Conservation (phyloP, 2,113 vertebrate genomes). For the Marmota flaviventris region DNA sequence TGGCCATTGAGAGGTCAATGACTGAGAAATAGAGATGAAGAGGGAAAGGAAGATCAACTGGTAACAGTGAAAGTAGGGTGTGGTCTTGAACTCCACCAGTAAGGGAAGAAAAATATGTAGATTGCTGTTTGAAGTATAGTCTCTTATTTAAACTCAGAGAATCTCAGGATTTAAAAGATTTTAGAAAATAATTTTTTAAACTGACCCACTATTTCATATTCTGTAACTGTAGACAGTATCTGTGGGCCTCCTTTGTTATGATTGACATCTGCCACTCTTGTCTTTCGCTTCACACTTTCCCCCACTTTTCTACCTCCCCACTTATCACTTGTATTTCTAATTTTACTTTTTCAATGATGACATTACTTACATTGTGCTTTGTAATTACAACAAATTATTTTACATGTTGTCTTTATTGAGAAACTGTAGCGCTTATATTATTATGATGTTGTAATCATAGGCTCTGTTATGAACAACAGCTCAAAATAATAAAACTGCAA, state of each 20-base stretch:
- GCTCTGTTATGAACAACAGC: neutral
- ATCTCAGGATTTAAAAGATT: neutral
- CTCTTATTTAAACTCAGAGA: neutral
- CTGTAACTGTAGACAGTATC: neutral
- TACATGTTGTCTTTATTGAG: conserved; percentile 1
- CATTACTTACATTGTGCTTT: neutral
- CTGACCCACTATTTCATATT: neutral
- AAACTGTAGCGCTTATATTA: conserved; percentile 10
- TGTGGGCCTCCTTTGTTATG: neutral
- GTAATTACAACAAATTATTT: conserved; percentile 9
- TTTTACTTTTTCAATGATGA: conserved; percentile 15
- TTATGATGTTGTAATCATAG: conserved; percentile 36
- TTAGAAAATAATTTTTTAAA: neutral
- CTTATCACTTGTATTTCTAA: neutral
- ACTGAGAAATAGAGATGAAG: neutral
- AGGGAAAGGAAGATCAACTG: neutral
- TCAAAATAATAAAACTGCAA: conserved; percentile 25
- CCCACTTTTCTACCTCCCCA: neutral
- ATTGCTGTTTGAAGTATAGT: neutral
- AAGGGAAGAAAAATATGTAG: neutral
- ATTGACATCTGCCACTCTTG: neutral
- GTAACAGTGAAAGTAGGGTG: neutral
- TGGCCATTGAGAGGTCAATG: neutral
- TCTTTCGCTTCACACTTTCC: neutral
- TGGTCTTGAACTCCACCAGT: neutral